A percentile compares a stretch with the other conserved stretches of the same genome.
Conservation (phyloP, 2,888 invertebrate genomes). For the Cancer borealis region DNA sequence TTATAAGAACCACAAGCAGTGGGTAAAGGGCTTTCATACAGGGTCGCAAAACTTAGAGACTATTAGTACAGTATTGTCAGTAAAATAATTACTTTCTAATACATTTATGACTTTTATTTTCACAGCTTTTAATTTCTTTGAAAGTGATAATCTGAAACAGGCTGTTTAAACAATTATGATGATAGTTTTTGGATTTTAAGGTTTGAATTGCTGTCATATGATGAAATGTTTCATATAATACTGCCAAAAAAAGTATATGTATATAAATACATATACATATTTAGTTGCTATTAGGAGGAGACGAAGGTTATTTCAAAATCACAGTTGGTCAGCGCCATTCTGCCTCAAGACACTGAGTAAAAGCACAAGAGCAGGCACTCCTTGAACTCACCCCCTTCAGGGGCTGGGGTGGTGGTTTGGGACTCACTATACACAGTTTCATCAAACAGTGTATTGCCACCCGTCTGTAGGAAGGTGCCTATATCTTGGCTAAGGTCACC, state of each 20-base stretch:
- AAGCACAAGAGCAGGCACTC: not conserved
- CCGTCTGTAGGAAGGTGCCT: constrained; percentile 7
- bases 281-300: not conserved
- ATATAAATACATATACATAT: not conserved
- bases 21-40: not conserved
- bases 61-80: not conserved
- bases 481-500: constrained; percentile 52
- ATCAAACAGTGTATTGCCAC: not conserved
- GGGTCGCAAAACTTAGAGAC: not conserved
- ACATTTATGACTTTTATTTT: not conserved
- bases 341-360: not conserved
- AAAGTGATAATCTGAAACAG: not conserved
- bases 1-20: not conserved
- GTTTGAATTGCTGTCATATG: not conserved
- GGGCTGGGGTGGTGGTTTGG: constrained; percentile 59
- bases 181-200: not conserved
- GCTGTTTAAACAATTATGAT: not conserved
- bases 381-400: constrained; percentile 55
- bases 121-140: not conserved
- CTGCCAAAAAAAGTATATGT: not conserved
- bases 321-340: not conserved
- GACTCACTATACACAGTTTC: constrained; percentile 33
- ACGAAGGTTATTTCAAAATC: constrained; percentile 9
- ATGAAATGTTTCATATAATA: not conserved
- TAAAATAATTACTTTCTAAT: not conserved